These are phyloP conservation scores for Marisa cornuarietis DNA, from an alignment of 1,140 invertebrate species.

Conservation along the genomic window DNA sequence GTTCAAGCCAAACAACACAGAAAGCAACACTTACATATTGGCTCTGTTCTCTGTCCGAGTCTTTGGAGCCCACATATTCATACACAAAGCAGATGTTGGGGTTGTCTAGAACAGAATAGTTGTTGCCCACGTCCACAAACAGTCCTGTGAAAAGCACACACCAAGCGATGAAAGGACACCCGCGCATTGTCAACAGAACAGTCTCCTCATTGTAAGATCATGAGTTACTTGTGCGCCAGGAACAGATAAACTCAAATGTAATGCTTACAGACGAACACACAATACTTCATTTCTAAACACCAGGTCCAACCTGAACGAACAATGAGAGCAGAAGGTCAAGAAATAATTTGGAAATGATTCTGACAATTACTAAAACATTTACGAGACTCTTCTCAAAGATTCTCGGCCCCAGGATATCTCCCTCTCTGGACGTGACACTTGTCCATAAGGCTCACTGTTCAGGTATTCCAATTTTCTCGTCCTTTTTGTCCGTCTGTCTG, in stretches of 20 bases:
- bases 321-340: no score
- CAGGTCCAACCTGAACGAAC: no score
- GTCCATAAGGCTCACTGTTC: no score
- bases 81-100: constrained; percentile 66
- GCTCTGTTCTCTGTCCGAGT: constrained; percentile 56
- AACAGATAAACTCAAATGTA: no score
- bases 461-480: no score
- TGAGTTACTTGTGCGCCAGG: no score
- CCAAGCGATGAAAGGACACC: neutral
- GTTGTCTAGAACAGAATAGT: constrained; percentile 65
- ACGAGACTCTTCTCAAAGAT: neutral
- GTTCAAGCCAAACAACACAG: neutral
- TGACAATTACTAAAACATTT: neutral
- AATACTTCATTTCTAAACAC: no score
- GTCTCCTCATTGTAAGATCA: no score
- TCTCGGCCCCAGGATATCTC: neutral
- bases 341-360: neutral
- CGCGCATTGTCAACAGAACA: neutral
- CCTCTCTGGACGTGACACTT: no score
- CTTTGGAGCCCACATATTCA: constrained; percentile 63
- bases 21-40: constrained; percentile 52
- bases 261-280: no score
- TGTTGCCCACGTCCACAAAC: constrained; percentile 66
- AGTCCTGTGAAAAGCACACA: constrained; percentile 46
- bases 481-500: no score